These are phyloP conservation scores for Eristalinus aeneus DNA, from an alignment of 2,888 invertebrate genomes.

Conservation along the genomic window DNA sequence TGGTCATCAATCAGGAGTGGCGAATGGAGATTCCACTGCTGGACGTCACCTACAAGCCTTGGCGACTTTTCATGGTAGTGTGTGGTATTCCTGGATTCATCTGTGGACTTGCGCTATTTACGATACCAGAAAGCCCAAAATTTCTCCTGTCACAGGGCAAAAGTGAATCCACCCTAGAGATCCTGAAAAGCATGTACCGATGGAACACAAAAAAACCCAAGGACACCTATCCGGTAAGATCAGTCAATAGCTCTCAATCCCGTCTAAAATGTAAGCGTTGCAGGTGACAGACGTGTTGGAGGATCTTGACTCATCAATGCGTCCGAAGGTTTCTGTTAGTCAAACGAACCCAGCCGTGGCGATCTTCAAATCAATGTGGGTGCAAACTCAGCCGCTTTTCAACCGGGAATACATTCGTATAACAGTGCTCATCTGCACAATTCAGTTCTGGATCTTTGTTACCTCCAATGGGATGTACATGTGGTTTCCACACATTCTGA, in stretches of 20 bases:
- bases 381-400: slow-evolving; percentile 78
- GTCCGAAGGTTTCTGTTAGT: slow-evolving; percentile 40
- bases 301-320: slow-evolving; percentile 72
- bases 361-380: slow-evolving; percentile 76
- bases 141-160: slow-evolving; percentile 75
- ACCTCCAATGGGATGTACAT: slow-evolving; percentile 78
- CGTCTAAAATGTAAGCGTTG: neutral
- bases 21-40: slow-evolving; percentile 74
- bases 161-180: slow-evolving; percentile 74
- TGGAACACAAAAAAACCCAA: slow-evolving; percentile 74
- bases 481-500: slow-evolving; percentile 79
- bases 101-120: slow-evolving; percentile 75
- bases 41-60: slow-evolving; percentile 76
- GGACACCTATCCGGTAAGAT: slow-evolving; percentile 73
- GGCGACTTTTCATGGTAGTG: slow-evolving; percentile 78
- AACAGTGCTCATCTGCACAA: slow-evolving; percentile 75
- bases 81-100: slow-evolving; percentile 77
- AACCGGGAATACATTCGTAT: slow-evolving; percentile 74
- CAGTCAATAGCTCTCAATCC: too few relatives aligned
- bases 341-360: slow-evolving; percentile 53
- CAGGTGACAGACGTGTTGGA: slow-evolving; percentile 73
- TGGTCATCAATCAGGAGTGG: slow-evolving; percentile 78
- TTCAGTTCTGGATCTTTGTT: slow-evolving; percentile 77
- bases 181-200: slow-evolving; percentile 74
- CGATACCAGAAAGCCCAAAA: slow-evolving; percentile 79